Conservation (phyloP, 2,797 vertebrate genomes). For the Chelmon rostratus region DNA sequence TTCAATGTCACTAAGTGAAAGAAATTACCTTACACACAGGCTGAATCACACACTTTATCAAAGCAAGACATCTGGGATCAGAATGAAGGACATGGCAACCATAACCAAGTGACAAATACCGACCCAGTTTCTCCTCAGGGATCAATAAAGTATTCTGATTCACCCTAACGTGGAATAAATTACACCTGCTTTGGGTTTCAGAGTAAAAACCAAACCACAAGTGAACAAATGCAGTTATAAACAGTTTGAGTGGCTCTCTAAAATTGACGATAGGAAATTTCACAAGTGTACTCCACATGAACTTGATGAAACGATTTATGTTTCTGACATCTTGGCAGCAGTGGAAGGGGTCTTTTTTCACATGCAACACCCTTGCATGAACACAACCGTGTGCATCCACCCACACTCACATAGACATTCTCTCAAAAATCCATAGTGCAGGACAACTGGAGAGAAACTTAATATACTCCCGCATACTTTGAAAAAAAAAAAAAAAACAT, state of each 20-base stretch:
- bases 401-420: slow-evolving; percentile 23
- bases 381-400: slow-evolving; percentile 21
- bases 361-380: slow-evolving; percentile 27
- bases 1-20: not conserved
- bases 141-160: too few relatives aligned
- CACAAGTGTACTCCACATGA: slow-evolving; percentile 26
- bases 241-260: slow-evolving; percentile 1
- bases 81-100: not conserved
- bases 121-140: too few relatives aligned
- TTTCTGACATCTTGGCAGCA: slow-evolving; percentile 22
- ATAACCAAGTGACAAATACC: not conserved
- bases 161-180: not conserved
- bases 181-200: not conserved
- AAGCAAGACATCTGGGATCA: not conserved
- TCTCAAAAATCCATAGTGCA: slow-evolving; percentile 13
- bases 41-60: not conserved
- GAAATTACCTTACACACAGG: not conserved
- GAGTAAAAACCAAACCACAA: not conserved
- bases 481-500: slow-evolving; percentile 38
- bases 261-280: slow-evolving; percentile 17
- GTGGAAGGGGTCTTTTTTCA: slow-evolving; percentile 2
- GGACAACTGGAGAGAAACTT: slow-evolving; percentile 23
- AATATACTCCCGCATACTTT: slow-evolving; percentile 45
- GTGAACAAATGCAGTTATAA: not conserved
- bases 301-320: slow-evolving; percentile 22